Evolutionary conservation across 2,888 invertebrate genomes (phyloP).

Genomic region (Eupeodes luniger): DNA sequence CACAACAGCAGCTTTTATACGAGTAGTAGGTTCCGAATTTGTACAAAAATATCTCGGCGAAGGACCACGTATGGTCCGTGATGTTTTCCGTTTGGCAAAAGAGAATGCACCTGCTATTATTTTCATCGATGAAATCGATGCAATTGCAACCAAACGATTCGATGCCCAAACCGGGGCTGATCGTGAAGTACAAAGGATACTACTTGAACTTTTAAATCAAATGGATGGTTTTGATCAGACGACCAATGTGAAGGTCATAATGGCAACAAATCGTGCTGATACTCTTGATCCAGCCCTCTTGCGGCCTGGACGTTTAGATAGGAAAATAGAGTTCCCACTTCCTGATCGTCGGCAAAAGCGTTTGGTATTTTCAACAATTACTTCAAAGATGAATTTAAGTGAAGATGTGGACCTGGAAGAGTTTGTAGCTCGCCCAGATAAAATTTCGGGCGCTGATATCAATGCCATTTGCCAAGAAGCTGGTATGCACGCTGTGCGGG

Average conservation of each 20-base stretch:
- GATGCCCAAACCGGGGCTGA: constrained; percentile 99
- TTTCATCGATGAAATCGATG: constrained; percentile 99
- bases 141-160: constrained; percentile 99
- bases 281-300: constrained; percentile 95
- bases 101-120: constrained; percentile 99
- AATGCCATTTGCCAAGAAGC: constrained; percentile 99
- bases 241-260: constrained; percentile 99
- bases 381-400: constrained; percentile 97
- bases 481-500: constrained; percentile 99
- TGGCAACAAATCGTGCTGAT: constrained; percentile 99
- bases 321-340: constrained; percentile 99
- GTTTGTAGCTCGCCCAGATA: constrained; percentile 98
- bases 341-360: constrained; percentile 96
- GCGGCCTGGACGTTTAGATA: constrained; percentile 93
- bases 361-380: constrained; percentile 98
- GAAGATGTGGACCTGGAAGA: constrained; percentile 99
- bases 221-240: constrained; percentile 99
- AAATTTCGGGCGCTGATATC: constrained; percentile 99
- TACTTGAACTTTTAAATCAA: constrained; percentile 98
- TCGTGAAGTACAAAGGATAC: constrained; percentile 98
- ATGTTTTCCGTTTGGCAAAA: constrained; percentile 99
- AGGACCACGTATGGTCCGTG: constrained; percentile 99
- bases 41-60: constrained; percentile 99
- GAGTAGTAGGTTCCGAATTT: constrained; percentile 99
- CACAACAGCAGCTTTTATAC: constrained; percentile 99